Base-by-base conservation (phyloP, 1,140 invertebrate species). In the Teleopsis dalmanni region DNA sequence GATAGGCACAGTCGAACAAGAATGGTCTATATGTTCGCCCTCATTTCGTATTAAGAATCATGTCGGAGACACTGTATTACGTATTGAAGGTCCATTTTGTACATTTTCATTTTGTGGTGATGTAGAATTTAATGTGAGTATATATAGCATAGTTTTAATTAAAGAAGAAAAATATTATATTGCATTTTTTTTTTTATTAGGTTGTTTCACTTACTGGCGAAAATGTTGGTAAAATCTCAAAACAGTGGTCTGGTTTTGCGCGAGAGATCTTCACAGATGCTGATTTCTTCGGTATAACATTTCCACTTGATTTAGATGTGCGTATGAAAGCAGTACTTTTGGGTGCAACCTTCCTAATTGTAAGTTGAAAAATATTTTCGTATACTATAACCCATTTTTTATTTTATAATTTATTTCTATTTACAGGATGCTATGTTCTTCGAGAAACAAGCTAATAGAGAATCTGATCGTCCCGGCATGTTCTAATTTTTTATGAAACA, bases 21-120 rank as follows among this genome's bases (percentile, higher is more conserved):
- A 91, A 49, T 95, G 89, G 88, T 88, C 81, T 44, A 73, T 91
- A 33, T 84, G 81, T 59, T 78, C 76, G 34, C 89, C 91, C 2
- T 78, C 78, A 29, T 95, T 88, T 62, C 75, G 76, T n/a, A 78
- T 96, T 36, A 81, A 87, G 54, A 84, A 95, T 70, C 78, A 81
- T 3, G 63, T 77, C 8, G 88, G 85, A 19, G 81, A 91, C 42
- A 81, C 80, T 0, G 82, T 94, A 2, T 72, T 95, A 6, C 76
- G 75, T 50, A 87, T 96, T 56, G 83, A 89, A 68, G 92, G 91
- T 5, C 91, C 92, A 0, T 69, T 88, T 33, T 91, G 86, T 70
- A 86, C 85, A 1, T 84, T 79, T 59, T 82, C 79, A 35, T 76
- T 90, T 22, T 92, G 87, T 72, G 87, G 87, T 9, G 84, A 91